These are phyloP conservation scores for Magallana nippona DNA, from an alignment of 2,888 invertebrate species.

Conservation along the genomic window DNA sequence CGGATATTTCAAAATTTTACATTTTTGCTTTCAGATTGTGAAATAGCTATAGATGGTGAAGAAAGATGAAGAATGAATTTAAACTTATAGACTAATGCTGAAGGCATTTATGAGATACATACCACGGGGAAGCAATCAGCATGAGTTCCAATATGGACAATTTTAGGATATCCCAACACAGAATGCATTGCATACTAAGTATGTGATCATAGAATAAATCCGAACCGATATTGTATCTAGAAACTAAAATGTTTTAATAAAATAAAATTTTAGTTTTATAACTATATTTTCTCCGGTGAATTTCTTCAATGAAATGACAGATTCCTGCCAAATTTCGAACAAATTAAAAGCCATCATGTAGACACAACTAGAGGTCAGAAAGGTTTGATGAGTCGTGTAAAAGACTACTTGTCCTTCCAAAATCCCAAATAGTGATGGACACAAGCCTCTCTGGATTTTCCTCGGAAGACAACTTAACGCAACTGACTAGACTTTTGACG, in stretches of 20 bases:
- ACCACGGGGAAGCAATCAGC: conserved; percentile 32
- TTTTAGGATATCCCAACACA: conserved; percentile 34
- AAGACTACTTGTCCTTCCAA: conserved; percentile 34
- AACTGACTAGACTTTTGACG: not conserved
- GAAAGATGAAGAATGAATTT: too few species aligned
- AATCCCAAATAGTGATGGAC: conserved; percentile 27
- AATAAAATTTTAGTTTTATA: not conserved
- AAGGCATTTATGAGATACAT: not conserved
- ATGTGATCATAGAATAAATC: conserved; percentile 28
- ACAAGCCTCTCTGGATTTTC: conserved; percentile 17
- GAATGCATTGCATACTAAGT: conserved; percentile 25
- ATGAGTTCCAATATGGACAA: conserved; percentile 36
- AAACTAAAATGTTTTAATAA: too few species aligned
- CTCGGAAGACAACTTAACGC: not conserved
- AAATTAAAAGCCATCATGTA: conserved; percentile 28
- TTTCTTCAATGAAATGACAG: not conserved
- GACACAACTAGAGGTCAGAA: conserved; percentile 24
- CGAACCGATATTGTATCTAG: conserved; percentile 23
- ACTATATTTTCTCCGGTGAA: not conserved
- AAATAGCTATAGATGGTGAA: too few species aligned
- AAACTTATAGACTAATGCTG: not conserved
- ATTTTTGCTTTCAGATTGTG: too few species aligned
- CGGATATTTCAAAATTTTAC: too few species aligned
- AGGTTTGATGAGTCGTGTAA: conserved; percentile 39
- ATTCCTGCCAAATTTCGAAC: not conserved